A percentile compares a stretch with the other conserved stretches of the same genome.
Conservation (phyloP, 2,113 vertebrate genomes). For the Jacana jacana region DNA sequence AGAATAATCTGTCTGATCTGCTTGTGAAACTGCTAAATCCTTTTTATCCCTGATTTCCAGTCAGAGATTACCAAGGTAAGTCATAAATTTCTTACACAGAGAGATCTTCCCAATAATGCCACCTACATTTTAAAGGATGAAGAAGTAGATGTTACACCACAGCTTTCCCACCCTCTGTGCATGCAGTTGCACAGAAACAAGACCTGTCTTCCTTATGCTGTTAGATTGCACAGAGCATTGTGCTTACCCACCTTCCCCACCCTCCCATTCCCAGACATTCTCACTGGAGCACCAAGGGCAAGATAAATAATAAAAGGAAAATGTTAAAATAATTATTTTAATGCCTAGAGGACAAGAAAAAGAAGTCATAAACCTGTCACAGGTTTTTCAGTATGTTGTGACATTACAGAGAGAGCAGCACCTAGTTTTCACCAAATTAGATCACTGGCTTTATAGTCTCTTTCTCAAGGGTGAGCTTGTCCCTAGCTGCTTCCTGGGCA, state of each 20-base stretch:
- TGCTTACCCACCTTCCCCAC: too few relatives aligned
- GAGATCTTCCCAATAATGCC: neutral
- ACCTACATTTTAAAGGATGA: neutral
- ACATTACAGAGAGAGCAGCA: neutral
- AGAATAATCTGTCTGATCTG: neutral
- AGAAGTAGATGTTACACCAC: neutral
- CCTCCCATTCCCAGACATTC: neutral
- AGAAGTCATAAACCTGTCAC: neutral
- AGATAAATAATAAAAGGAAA: neutral
- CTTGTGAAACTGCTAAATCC: neutral
- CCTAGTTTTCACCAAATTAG: neutral
- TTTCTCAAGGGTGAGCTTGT: neutral
- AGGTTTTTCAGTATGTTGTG: neutral
- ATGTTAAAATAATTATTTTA: slow-evolving; percentile 4
- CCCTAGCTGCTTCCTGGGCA: neutral
- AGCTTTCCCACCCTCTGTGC: neutral
- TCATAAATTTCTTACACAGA: neutral
- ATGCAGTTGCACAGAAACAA: neutral
- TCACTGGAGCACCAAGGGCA: neutral
- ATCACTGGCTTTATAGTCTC: neutral
- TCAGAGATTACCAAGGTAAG: neutral
- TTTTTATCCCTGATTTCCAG: neutral
- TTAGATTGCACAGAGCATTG: neutral
- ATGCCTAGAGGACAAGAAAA: neutral
- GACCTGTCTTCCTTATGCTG: neutral